Base-by-base conservation (phyloP, 2,888 invertebrate species). In the Anoncus sp. region DNA sequence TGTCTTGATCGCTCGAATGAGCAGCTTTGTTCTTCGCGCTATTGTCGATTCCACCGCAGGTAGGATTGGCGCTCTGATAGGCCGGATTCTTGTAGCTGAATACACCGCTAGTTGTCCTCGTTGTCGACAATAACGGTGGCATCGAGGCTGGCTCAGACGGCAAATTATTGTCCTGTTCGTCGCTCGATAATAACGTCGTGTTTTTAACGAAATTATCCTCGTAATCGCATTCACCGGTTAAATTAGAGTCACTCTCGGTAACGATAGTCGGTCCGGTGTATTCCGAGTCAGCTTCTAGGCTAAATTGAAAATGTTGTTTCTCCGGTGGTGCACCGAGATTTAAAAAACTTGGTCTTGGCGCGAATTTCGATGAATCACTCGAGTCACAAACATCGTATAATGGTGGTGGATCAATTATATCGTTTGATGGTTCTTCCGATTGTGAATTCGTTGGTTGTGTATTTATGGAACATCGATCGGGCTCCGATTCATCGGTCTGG, bases 71-170 rank as follows among this genome's bases (percentile, higher is more conserved):
- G 79, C 96, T 95, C 87, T 96, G 96, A 88, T 96, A 96, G 43
- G 94, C 93, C 0, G 96, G 96, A 86, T 94, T 96, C 70, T 95
- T 93, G 88, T 96, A 94, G 85, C 94, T 95, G 90, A 96, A 96
- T 77, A 93, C 92, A 9, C 85, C 84, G 70, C 83, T 87, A 63
- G 85, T 85, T 73, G 89, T 88, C 78, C 90, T 91, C 27, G 89
- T 85, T n/a, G 92, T 84, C 0, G 87, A 84, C 14, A 88, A 90
- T 62, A 93, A 90, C 65, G 92, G 93, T 24, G 93, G 93, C 93
- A 93, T 93, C 67, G 93, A 93, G 53, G 92, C 92, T 9, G 93
- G 93, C 83, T 94, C 93, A 71, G 92, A 91, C 2, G 92, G 92
- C 74, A 91, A 90, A 82, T 91, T 91, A 82, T 91, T 91, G 80